phyloP scores from a whole-genome alignment of 2,797 vertebrate genomes.

The Acanthopagrus latus region DNA sequence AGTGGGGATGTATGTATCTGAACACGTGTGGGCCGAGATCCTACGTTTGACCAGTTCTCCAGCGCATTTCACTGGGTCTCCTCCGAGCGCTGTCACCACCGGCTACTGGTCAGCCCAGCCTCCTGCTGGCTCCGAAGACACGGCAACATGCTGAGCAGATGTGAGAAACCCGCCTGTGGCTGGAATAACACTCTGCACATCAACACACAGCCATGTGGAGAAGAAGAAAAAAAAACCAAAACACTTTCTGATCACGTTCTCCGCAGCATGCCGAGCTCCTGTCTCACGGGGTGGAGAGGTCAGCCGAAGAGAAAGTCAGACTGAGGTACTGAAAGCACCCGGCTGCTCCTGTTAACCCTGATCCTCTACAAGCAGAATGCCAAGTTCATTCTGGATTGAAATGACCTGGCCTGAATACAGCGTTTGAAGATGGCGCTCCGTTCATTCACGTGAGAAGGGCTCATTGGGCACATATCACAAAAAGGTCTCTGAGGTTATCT shows the following conservation, averaged over 20 bases:
- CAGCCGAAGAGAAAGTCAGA: constrained; percentile 33
- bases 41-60: constrained; percentile 35
- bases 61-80: constrained; percentile 1
- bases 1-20: constrained; percentile 25
- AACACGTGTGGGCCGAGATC: constrained; percentile 30
- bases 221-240: constrained; percentile 36
- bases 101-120: constrained; percentile 41
- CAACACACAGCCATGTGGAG: constrained; percentile 54
- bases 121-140: constrained; percentile 27
- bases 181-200: constrained; percentile 66
- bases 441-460: background rate
- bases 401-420: background rate
- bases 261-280: constrained; percentile 46
- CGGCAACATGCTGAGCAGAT: constrained; percentile 67
- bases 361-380: background rate
- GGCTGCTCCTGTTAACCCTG: background rate
- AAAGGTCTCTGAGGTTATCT: background rate
- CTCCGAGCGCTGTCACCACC: constrained; percentile 30
- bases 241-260: constrained; percentile 50
- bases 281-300: constrained; percentile 29
- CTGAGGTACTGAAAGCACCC: constrained; percentile 34
- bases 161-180: constrained; percentile 55
- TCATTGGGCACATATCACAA: background rate
- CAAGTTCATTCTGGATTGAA: constrained; percentile 6
- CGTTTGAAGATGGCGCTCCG: background rate